A percentile compares a stretch with the other conserved stretches of the same genome.
phyloP scores from a whole-genome alignment of 2,888 invertebrate genomes.

The Notodonta ziczac region DNA sequence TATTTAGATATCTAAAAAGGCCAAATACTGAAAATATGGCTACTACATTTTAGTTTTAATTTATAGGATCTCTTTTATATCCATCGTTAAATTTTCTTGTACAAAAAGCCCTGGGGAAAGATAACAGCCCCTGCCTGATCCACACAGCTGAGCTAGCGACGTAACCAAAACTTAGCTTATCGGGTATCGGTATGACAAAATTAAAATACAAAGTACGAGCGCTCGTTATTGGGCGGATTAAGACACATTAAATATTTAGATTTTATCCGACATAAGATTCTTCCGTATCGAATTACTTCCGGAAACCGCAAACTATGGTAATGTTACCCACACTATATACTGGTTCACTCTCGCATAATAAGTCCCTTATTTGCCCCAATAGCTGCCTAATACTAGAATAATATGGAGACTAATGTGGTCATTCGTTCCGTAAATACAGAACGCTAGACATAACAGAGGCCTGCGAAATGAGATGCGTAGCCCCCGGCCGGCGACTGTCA shows the following conservation, averaged over 20 bases:
- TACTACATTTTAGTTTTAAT: too few species aligned
- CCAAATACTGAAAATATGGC: too few species aligned
- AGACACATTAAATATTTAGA: neutral
- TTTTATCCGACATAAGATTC: neutral
- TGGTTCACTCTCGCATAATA: conserved; percentile 6
- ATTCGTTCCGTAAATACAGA: conserved; percentile 46
- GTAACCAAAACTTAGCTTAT: too few species aligned
- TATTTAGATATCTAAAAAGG: too few species aligned
- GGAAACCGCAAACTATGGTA: conserved; percentile 1
- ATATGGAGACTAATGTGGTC: conserved; percentile 27
- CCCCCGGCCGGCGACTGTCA: conserved; percentile 65
- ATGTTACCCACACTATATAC: conserved; percentile 1
- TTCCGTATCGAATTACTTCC: neutral
- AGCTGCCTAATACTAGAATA: conserved; percentile 24
- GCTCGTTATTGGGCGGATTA: neutral
- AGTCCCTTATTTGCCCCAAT: conserved; percentile 16
- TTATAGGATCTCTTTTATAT: too few species aligned
- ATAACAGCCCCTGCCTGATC: neutral
- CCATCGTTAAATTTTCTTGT: neutral
- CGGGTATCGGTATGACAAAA: neutral
- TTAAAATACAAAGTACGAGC: neutral
- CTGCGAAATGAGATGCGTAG: conserved; percentile 71
- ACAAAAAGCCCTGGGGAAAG: neutral
- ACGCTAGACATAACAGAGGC: conserved; percentile 43
- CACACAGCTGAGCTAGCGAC: too few species aligned